Base-by-base conservation (phyloP, 2,113 vertebrate genomes). In the Heterochromis multidens region DNA sequence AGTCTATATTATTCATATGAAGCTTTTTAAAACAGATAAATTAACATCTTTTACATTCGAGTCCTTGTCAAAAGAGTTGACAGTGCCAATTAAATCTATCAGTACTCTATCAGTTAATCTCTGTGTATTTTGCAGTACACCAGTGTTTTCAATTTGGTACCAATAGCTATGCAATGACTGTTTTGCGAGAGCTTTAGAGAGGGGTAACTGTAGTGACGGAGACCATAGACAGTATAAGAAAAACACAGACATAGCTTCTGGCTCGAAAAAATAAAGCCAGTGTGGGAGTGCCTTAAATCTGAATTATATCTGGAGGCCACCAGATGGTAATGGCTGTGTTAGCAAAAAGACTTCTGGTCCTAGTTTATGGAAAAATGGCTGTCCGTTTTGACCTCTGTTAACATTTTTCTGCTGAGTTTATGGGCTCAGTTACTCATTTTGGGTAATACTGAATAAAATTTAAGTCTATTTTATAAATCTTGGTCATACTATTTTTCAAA, bases 391-490 rank as follows among this genome's bases (percentile, higher is more conserved):
- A 54, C 17, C 6, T 7, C 4, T 8, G 4, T 8, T 13, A 43
- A 43, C 40, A 43, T 12, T 14, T 43, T 14, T 12, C 40, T 14
- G 43, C 23, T 12, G 65, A 46, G 65, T 70, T 46, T 27, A 46
- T 49, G 25, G 16, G 40, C n/a, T 12, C 1, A 70, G 23, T 46
- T 5, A 46, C 1, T 0, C 3, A 0, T 70, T 46, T 46, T 70
- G 63, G 23, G 17, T 27, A 25, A 27, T 27, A 46, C 23, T 70
- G 23, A 9, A 46, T 46, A 70, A 70, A 70, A 27, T 10, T 40
- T 46, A 14, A 16, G 11, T 27, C 23, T 46, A 49, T 70, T 0
- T 49, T 27, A 23, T 12, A 70, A 49, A 46, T 25, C 0, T 70
- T 46, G 65, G 14, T 27, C 7, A 29, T 19, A 16, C 23, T 46